Conservation (phyloP, 2,113 vertebrate genomes). For the Marmota monax region DNA sequence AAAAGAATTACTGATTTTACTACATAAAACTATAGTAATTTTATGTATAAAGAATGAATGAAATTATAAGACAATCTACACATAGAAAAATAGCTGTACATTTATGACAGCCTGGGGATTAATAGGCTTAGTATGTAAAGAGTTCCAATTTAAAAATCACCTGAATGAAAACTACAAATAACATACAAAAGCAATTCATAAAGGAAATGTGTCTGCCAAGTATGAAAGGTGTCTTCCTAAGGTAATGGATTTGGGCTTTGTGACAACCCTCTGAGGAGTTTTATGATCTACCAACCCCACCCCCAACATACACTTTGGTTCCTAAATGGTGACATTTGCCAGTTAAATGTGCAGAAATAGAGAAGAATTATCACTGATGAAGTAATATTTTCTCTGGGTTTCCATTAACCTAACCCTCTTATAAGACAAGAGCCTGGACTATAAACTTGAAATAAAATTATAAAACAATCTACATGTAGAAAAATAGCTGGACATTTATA, state of each 20-base stretch:
- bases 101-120: not conserved
- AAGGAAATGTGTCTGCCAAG: not conserved
- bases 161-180: slow-evolving; percentile 47
- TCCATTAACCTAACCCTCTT: not conserved
- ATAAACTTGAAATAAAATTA: not conserved
- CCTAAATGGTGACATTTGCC: not conserved
- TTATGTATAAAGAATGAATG: slow-evolving; percentile 25
- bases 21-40: not conserved
- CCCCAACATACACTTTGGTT: not conserved
- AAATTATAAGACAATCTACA: slow-evolving; percentile 46
- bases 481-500: no score
- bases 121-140: not conserved
- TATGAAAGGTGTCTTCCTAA: not conserved
- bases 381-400: not conserved
- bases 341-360: not conserved
- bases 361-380: slow-evolving; percentile 24
- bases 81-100: slow-evolving; percentile 35
- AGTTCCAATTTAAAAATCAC: slow-evolving; percentile 23
- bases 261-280: not conserved
- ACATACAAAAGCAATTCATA: not conserved
- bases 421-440: not conserved
- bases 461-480: no score
- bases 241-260: not conserved
- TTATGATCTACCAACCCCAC: not conserved
- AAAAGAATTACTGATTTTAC: slow-evolving; percentile 34